A percentile compares a stretch with the other conserved stretches of the same genome.
Conservation (phyloP, 2,113 vertebrate species). For the Podocnemis expansa region DNA sequence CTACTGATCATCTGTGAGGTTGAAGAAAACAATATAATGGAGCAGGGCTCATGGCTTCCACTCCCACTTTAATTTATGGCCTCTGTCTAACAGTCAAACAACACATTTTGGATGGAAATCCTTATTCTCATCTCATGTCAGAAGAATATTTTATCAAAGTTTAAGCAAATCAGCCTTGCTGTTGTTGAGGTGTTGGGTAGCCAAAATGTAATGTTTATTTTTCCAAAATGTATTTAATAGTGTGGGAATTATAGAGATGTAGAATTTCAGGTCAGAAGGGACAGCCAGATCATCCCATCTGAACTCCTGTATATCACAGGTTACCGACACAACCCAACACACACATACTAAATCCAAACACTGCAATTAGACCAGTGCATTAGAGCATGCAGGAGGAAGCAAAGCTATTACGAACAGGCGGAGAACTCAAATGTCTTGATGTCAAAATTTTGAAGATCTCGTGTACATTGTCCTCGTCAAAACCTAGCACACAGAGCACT, state of each 20-base stretch:
- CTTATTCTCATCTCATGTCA: constrained; percentile 25
- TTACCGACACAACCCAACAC: background rate
- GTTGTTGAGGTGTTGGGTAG: background rate
- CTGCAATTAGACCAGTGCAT: background rate
- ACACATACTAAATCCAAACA: background rate
- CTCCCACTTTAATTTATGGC: constrained; percentile 36
- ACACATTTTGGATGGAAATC: constrained; percentile 30
- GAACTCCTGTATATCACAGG: background rate
- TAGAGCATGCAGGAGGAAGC: background rate
- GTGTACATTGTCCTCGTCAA: background rate
- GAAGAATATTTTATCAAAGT: background rate
- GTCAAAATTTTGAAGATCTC: background rate
- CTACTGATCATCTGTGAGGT: constrained; percentile 59
- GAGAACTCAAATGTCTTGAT: constrained; percentile 40
- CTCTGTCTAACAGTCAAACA: constrained; percentile 31
- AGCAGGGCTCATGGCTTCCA: constrained; percentile 40
- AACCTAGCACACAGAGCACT: background rate
- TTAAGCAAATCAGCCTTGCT: background rate
- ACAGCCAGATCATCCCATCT: background rate
- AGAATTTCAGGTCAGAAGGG: background rate
- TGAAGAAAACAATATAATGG: constrained; percentile 45
- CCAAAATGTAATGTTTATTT: background rate
- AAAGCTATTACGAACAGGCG: background rate
- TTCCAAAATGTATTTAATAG: constrained; percentile 14
- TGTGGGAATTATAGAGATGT: background rate